Percentiles rank a stretch among this genome's conserved stretches.
Evolutionary conservation across 2,888 invertebrate genomes (phyloP).

Genomic region (Eupeodes latifasciatus): DNA sequence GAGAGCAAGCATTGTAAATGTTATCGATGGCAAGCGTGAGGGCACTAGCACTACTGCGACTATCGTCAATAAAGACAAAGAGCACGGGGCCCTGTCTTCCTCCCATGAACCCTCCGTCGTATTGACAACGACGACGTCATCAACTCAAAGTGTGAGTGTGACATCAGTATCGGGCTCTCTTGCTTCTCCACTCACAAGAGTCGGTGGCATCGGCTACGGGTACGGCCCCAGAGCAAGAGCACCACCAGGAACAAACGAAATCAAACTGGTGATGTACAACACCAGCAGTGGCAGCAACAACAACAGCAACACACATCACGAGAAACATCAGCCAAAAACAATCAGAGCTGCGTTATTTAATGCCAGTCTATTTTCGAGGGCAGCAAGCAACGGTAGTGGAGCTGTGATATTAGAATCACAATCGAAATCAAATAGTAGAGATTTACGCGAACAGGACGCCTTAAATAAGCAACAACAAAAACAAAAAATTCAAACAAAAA

Average conservation of each 20-base stretch:
- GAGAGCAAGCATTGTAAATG: slow-evolving; percentile 49
- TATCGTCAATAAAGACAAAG: slow-evolving; percentile 27
- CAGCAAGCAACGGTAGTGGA: slow-evolving; percentile 58
- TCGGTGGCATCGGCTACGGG: slow-evolving; percentile 70
- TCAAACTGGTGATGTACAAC: slow-evolving; percentile 38
- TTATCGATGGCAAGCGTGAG: slow-evolving; percentile 32
- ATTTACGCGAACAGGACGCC: slow-evolving; percentile 54
- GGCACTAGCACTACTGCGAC: slow-evolving; percentile 15
- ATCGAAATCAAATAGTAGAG: slow-evolving; percentile 48
- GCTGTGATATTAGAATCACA: slow-evolving; percentile 28
- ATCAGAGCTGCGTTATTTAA: slow-evolving; percentile 75
- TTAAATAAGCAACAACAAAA: slow-evolving; percentile 29
- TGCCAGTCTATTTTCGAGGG: slow-evolving; percentile 73
- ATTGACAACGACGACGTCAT: slow-evolving; percentile 62
- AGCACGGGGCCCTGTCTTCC: slow-evolving; percentile 45
- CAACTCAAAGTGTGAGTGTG: slow-evolving; percentile 62
- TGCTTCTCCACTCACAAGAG: slow-evolving; percentile 78
- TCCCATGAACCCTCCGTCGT: slow-evolving; percentile 77
- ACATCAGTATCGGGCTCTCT: slow-evolving; percentile 77
- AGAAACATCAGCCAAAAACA: slow-evolving; percentile 69
- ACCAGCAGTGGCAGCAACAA: slow-evolving; percentile 6
- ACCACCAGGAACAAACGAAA: slow-evolving; percentile 56
- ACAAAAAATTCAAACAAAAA: slow-evolving; percentile 12
- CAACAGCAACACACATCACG: slow-evolving; percentile 44
- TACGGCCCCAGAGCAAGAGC: slow-evolving; percentile 74